These are phyloP conservation scores for Aphrophora alni DNA, from an alignment of 2,888 invertebrate genomes.

Conservation along the genomic window DNA sequence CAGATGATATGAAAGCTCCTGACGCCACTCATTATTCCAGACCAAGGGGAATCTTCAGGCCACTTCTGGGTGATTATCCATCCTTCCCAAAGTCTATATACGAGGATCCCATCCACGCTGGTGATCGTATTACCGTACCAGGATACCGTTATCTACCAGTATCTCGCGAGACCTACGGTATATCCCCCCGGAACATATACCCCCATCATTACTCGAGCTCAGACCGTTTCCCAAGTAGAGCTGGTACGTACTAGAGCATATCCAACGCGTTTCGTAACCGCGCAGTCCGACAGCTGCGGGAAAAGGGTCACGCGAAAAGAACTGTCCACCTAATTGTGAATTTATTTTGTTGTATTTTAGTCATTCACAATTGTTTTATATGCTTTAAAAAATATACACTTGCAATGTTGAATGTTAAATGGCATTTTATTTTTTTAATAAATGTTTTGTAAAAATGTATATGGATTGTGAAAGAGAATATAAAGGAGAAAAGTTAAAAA, in stretches of 20 bases:
- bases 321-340: conserved; percentile 17
- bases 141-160: conserved; percentile 92
- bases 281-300: neutral
- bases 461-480: too few relatives aligned
- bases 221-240: conserved; percentile 61
- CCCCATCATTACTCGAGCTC: conserved; percentile 74
- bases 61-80: conserved; percentile 66
- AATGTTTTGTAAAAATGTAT: neutral
- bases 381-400: neutral
- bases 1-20: conserved; percentile 90
- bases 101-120: conserved; percentile 81
- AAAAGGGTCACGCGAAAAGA: conserved; percentile 28
- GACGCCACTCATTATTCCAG: conserved; percentile 61
- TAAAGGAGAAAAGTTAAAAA: neutral
- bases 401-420: neutral
- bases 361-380: neutral
- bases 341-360: neutral
- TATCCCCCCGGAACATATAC: conserved; percentile 86
- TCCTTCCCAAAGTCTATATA: conserved; percentile 88
- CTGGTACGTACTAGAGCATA: conserved; percentile 72
- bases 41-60: conserved; percentile 63
- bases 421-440: neutral
- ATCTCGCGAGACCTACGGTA: conserved; percentile 88
- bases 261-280: neutral
- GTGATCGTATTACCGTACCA: conserved; percentile 84